These are phyloP conservation scores for Micronycteris hirsuta DNA, from an alignment of 2,113 vertebrate genomes.

Conservation along the genomic window DNA sequence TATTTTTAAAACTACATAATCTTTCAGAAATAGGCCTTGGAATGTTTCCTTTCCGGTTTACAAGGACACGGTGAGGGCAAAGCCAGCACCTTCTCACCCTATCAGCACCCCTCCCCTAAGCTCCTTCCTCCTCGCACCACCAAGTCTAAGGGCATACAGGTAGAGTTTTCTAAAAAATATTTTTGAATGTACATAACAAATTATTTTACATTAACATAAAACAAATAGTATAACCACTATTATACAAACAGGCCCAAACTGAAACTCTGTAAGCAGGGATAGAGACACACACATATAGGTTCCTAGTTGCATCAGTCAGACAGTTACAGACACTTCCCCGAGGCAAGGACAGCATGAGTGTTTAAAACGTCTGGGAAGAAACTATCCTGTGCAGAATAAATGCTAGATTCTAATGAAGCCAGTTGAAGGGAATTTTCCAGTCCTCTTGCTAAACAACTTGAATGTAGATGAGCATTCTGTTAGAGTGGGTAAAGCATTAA, in stretches of 20 bases:
- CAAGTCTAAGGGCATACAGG: neutral
- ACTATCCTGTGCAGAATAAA: neutral
- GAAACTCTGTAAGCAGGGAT: neutral
- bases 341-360: neutral
- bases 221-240: neutral
- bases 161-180: neutral
- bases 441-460: neutral
- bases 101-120: neutral
- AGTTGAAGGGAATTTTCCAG: neutral
- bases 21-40: neutral
- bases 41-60: neutral
- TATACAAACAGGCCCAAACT: neutral
- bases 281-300: neutral
- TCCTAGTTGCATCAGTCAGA: neutral
- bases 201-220: conserved; percentile 1
- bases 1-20: conserved; percentile 15
- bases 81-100: neutral
- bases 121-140: neutral
- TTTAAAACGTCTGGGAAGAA: neutral
- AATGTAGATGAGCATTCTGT: neutral
- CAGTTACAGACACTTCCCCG: neutral
- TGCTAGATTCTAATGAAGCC: neutral
- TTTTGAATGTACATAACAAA: neutral
- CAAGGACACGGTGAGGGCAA: neutral
- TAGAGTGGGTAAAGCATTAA: neutral